These are phyloP conservation scores for Ormia ochracea DNA, from an alignment of 2,888 invertebrate genomes.

Conservation along the genomic window DNA sequence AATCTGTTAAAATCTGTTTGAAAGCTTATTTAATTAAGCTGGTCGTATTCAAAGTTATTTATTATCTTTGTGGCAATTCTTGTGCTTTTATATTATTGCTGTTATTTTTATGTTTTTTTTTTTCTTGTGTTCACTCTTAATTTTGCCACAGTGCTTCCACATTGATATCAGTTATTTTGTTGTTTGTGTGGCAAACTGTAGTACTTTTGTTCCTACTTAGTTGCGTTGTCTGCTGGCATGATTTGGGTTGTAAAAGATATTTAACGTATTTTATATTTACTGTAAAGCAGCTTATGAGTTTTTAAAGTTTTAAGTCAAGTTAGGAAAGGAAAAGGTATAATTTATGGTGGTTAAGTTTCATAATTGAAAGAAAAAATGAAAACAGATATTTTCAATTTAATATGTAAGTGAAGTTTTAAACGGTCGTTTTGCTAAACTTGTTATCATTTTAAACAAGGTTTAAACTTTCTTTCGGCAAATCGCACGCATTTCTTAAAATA, in stretches of 20 bases:
- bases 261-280: conserved; percentile 51
- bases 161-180: conserved; percentile 29
- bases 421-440: no score
- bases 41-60: conserved; percentile 63
- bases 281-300: conserved; percentile 54
- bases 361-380: background rate
- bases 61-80: conserved; percentile 57
- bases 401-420: no score
- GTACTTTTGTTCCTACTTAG: background rate
- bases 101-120: no score
- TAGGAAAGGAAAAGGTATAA: background rate
- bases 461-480: no score
- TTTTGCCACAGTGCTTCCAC: conserved; percentile 31
- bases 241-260: conserved; percentile 21
- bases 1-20: conserved; percentile 64
- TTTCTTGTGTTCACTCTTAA: no score
- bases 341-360: no score
- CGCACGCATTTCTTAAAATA: no score
- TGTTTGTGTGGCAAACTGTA: conserved; percentile 23
- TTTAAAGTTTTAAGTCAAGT: background rate
- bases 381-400: no score
- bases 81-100: conserved; percentile 37
- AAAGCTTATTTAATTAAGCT: conserved; percentile 64
- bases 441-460: no score
- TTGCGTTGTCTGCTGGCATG: conserved; percentile 34